phyloP scores from a whole-genome alignment of 2,797 vertebrate genomes.

The Characodon lateralis region DNA sequence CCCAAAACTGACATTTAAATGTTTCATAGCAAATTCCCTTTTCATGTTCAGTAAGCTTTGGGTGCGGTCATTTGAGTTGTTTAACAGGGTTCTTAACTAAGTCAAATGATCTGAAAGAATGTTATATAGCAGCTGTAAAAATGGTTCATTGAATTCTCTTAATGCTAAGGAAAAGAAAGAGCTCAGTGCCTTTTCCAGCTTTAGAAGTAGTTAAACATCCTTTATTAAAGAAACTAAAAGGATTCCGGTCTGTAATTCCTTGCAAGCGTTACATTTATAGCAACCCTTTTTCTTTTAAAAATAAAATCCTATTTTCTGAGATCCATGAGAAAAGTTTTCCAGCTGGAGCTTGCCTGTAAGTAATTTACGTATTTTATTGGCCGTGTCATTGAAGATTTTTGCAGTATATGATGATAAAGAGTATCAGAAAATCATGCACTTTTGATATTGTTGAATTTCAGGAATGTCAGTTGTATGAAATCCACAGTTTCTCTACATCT shows the following conservation, averaged over 20 bases:
- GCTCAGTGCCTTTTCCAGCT: neutral
- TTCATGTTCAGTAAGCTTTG: neutral
- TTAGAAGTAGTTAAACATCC: too few relatives aligned
- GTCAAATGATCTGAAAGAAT: neutral
- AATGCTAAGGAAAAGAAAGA: neutral
- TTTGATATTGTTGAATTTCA: too few relatives aligned
- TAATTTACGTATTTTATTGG: too few relatives aligned
- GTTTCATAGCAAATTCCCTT: neutral
- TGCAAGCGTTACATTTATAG: neutral
- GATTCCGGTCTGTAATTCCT: neutral
- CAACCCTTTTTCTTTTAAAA: neutral
- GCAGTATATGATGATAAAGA: too few relatives aligned
- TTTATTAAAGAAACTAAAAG: neutral
- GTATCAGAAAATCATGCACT: too few relatives aligned
- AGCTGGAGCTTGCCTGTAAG: too few relatives aligned
- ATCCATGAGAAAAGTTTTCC: too few relatives aligned
- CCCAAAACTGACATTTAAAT: neutral
- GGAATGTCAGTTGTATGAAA: too few relatives aligned
- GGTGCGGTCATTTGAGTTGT: neutral
- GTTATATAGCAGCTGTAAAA: neutral
- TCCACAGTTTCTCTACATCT: too few relatives aligned
- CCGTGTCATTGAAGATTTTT: too few relatives aligned
- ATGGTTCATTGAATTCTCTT: neutral
- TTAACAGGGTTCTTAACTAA: neutral
- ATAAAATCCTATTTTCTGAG: too few relatives aligned